Base-by-base conservation (phyloP, 2,888 invertebrate species). In the Morpho helenor region DNA sequence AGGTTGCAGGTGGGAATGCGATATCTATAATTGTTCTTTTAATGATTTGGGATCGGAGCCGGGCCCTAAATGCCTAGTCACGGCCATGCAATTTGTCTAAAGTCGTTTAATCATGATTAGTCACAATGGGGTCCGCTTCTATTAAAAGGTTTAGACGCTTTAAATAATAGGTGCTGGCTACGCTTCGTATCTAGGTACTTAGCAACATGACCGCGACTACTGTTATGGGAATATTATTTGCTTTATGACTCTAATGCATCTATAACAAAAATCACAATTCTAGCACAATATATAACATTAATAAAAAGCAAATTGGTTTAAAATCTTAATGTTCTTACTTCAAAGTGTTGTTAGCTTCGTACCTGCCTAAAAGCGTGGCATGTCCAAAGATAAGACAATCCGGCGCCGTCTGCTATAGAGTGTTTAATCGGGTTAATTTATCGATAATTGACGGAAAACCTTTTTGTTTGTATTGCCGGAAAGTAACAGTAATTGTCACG, bases 401-500 rank as follows among this genome's bases (percentile, higher is more conserved):
- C 87, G 87, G 87, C 88, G 88, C 87, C 88, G 89, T 84, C 89
- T 82, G 82, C 83, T 75, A 73, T 76, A 72, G 80, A 84, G 78
- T 84, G 84, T 81, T 87, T 89, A 90, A 90, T 90, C 89, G 86
- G 86, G 88, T 89, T 90, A 90, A 89, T 90, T 90, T 89, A 90
- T 89, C 89, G 88, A 89, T 90, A 90, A 90, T 90, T 88, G 89
- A 88, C 89, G 89, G 86, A 84, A 86, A 88, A 82, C 87, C 89
- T 89, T 89, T 89, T 88, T 88, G 88, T 90, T 90, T 88, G 89
- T 87, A 85, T 82, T 86, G 85, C 84, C 83, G 87, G 89, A 79
- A 88, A 89, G 87, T 87, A 90, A 89, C 89, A 89, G 89, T 87
- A 87, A 90, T 90, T 90, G 90, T 90, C 90, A 90, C 89, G 90